Percentiles rank a stretch among this genome's conserved stretches.
Evolutionary conservation across 2,888 invertebrate species (phyloP).

Genomic region (Cosmia trapezina): DNA sequence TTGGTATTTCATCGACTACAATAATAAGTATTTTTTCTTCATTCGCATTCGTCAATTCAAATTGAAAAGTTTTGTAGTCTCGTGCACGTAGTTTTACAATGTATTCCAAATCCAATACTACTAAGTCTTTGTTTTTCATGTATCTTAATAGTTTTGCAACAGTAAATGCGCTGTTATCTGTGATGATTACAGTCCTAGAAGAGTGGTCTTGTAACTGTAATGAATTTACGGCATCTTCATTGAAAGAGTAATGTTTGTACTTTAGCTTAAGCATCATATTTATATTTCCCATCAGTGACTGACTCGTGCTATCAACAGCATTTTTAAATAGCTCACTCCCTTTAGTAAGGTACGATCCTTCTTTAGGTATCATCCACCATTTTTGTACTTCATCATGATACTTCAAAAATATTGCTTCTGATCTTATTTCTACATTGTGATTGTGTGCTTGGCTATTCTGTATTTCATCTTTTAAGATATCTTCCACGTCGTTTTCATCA

Average conservation of each 20-base stretch:
- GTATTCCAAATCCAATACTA: slow-evolving; percentile 16
- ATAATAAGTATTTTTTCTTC: neutral
- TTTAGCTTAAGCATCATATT: slow-evolving; percentile 23
- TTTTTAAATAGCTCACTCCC: neutral
- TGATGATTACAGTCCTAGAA: neutral
- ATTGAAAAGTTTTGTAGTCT: neutral
- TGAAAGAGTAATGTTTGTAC: slow-evolving; percentile 19
- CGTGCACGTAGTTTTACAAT: slow-evolving; percentile 2
- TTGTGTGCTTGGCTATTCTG: neutral
- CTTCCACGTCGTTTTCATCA: neutral
- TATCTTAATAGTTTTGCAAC: neutral
- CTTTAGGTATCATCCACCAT: slow-evolving; percentile 24
- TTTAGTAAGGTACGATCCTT: slow-evolving; percentile 6
- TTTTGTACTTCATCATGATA: slow-evolving; percentile 23
- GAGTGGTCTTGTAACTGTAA: neutral
- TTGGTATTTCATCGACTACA: slow-evolving; percentile 15
- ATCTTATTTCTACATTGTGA: neutral
- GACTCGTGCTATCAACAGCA: slow-evolving; percentile 2
- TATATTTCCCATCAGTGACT: neutral
- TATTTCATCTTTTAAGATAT: neutral
- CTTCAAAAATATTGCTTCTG: slow-evolving; percentile 14
- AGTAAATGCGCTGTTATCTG: slow-evolving; percentile 10
- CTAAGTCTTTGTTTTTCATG: neutral
- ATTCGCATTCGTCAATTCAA: slow-evolving; percentile 1
- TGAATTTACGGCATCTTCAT: slow-evolving; percentile 4